Percentiles rank a stretch among this genome's conserved stretches.
phyloP scores from a whole-genome alignment of 1,140 invertebrate species.

The Diprion similis region DNA sequence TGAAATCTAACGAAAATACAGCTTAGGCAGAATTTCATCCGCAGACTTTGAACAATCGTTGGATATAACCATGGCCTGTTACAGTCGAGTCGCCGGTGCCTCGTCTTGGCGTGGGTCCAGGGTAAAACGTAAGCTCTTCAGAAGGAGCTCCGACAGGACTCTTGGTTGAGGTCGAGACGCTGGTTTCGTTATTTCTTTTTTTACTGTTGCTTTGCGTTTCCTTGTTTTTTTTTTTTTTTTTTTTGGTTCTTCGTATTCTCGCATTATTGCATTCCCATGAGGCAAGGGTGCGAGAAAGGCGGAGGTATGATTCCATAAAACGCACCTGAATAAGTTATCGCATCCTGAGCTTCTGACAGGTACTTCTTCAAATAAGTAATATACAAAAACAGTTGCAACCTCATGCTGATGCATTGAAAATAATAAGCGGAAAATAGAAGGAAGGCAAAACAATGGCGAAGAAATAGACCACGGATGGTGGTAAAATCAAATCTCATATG shows the following conservation, averaged over 20 bases:
- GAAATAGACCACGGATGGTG: too few species aligned
- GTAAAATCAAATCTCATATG: too few species aligned
- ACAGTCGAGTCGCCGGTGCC: background rate
- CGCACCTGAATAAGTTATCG: background rate
- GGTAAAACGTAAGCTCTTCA: constrained; percentile 2
- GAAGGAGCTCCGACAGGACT: background rate
- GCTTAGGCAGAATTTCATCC: background rate
- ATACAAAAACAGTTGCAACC: too few species aligned
- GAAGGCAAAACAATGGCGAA: too few species aligned
- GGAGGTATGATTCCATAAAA: background rate
- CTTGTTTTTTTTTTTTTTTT: background rate
- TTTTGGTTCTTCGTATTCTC: background rate
- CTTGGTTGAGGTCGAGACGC: background rate
- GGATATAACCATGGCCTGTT: background rate
- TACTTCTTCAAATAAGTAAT: too few species aligned
- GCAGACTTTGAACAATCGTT: background rate
- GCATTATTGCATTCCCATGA: too few species aligned
- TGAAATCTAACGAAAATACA: background rate
- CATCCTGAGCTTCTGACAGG: too few species aligned
- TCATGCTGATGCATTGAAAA: too few species aligned
- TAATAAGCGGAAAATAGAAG: too few species aligned
- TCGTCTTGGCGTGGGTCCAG: background rate
- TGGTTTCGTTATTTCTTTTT: too few species aligned
- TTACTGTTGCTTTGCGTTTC: background rate
- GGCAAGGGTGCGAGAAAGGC: background rate